Evolutionary conservation across 2,797 vertebrate species (phyloP).

Genomic region (Tragopan temminckii): DNA sequence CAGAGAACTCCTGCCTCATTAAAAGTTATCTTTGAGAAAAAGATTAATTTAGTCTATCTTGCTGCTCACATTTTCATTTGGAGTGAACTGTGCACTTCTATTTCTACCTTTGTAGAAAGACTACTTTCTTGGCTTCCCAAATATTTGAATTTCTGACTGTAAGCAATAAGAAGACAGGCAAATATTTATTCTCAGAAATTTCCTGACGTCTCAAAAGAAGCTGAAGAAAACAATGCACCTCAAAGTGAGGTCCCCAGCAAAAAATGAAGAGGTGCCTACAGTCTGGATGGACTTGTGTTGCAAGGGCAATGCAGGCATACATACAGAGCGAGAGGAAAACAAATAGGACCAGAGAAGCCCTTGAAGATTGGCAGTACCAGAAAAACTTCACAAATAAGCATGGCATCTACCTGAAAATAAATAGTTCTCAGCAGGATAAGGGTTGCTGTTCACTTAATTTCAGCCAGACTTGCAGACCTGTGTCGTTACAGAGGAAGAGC

Average conservation of each 20-base stretch:
- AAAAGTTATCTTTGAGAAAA: neutral
- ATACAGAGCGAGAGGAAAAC: neutral
- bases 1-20: neutral
- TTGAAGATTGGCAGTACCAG: rapidly evolving
- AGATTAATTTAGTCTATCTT: neutral
- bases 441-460: conserved; percentile 42
- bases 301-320: too few species aligned
- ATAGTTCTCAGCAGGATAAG: neutral
- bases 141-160: neutral
- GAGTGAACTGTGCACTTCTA: neutral
- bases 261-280: neutral
- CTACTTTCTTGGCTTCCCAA: neutral
- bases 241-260: neutral
- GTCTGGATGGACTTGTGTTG: neutral
- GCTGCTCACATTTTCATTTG: neutral
- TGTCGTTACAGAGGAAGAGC: neutral
- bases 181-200: neutral
- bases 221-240: neutral
- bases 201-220: neutral
- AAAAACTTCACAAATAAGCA: neutral
- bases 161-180: neutral
- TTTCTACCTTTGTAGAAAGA: neutral
- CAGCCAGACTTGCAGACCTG: conserved; percentile 19
- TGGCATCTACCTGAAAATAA: neutral
- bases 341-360: neutral